phyloP scores from a whole-genome alignment of 2,113 vertebrate genomes.

The Sclerurus mexicanus region DNA sequence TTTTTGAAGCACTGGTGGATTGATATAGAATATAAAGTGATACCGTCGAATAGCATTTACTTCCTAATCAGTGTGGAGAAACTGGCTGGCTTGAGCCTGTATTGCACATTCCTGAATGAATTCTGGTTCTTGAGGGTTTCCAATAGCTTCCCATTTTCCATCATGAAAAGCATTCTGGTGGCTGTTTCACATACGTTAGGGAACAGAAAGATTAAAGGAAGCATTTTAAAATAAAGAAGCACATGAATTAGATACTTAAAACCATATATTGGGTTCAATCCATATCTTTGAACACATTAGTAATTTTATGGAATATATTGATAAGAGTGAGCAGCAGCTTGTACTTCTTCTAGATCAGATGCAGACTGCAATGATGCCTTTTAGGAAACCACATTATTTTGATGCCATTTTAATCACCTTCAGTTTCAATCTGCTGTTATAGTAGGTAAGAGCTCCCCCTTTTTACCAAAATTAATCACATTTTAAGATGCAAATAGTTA shows the following conservation, averaged over 20 bases:
- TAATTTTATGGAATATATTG: neutral
- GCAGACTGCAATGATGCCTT: neutral
- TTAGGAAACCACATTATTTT: neutral
- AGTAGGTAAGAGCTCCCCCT: neutral
- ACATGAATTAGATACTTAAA: neutral
- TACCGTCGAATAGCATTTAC: neutral
- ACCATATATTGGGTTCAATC: neutral
- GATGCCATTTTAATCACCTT: neutral
- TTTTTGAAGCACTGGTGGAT: constrained; percentile 4
- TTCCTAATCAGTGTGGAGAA: neutral
- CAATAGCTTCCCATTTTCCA: neutral
- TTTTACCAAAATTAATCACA: neutral
- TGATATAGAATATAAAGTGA: constrained; percentile 1
- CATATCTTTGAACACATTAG: neutral
- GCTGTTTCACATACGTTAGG: neutral
- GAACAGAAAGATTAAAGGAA: neutral
- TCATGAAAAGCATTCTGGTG: neutral
- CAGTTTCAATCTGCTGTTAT: neutral
- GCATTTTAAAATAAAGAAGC: neutral
- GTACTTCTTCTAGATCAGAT: neutral
- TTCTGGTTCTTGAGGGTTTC: neutral
- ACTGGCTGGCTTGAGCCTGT: neutral
- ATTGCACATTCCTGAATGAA: neutral
- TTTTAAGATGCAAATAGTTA: neutral
- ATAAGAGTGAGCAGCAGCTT: neutral